Evolutionary conservation across 1,140 invertebrate genomes (phyloP), one percentile per base, ranked within the genome.

Genomic region (Papilio glaucus): DNA sequence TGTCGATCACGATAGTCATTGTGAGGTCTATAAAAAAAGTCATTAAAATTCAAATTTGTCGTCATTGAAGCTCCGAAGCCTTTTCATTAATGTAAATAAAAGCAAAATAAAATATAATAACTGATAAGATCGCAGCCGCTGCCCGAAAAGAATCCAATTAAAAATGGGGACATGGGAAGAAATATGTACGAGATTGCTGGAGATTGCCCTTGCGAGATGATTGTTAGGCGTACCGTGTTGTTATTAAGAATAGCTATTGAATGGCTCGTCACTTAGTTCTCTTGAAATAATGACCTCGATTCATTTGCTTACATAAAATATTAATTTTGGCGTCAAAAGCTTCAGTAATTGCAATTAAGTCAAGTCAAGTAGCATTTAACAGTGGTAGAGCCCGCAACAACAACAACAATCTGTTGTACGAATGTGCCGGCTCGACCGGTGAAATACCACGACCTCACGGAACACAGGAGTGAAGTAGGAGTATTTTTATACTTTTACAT

Each of bases 41-140:
- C 49, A 21, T 57, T 57, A 57, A 49, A 26, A 57, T 57, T 57
- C 49, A 53, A 21, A 53, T 57, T 57, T 57, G 10, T 24, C 18
- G 49, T 24, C 49, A 57, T 24, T 57, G 24, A 57, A 24, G 18
- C 4, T 5, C 8, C 49, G 7, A 15, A 57, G 18, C 9, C 18
- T 10, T 57, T 57, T 57, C 12, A 57, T 24, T 57, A 26, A 57
- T 9, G 49, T 21, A 24, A 57, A 57, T 57, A 24, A 57, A 53
- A 21, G 15, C 45, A 18, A 21, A 53, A 53, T 26, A 57, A 24
- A 57, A 57, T 57, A n/a, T 33, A 33, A 3, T 57, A 12, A 57
- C 9, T 24, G 49, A 57, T 57, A 57, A 57, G 49, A 24, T 24
- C 29, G 29, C 29, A 33, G n/a, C 15, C 42, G 45, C n/a, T 18